These are phyloP conservation scores for Trematocara variabile DNA, from an alignment of 2,113 vertebrate genomes.

Conservation along the genomic window DNA sequence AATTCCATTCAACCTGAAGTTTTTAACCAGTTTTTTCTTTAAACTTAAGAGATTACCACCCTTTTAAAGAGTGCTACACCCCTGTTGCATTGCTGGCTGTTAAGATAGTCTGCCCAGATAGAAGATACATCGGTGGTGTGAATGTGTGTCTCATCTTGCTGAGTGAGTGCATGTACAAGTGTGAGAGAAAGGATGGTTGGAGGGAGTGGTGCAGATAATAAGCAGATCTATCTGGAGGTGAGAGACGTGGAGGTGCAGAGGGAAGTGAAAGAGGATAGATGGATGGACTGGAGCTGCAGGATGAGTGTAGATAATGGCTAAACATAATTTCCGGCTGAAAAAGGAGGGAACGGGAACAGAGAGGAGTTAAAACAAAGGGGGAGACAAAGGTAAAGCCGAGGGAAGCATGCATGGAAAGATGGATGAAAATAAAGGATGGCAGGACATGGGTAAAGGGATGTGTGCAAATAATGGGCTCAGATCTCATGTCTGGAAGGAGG, in stretches of 20 bases:
- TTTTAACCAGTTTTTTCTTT: background rate
- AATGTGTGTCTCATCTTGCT: constrained; percentile 25
- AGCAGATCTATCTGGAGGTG: constrained; percentile 55
- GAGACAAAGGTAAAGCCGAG: constrained; percentile 25
- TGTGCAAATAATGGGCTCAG: constrained; percentile 29
- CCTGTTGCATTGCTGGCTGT: background rate
- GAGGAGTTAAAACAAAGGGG: background rate
- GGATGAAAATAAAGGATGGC: constrained; percentile 1
- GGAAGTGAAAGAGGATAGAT: constrained; percentile 55
- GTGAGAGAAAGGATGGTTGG: constrained; percentile 30
- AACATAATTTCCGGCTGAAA: constrained; percentile 59
- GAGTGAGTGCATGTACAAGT: constrained; percentile 21
- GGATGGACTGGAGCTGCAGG: constrained; percentile 45
- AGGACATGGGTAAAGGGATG: background rate
- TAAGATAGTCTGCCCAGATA: constrained; percentile 5
- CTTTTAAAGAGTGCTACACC: background rate
- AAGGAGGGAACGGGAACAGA: constrained; percentile 25
- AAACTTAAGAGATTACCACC: background rate
- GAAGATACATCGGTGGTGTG: background rate
- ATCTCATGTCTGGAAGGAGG: constrained; percentile 27
- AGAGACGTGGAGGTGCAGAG: constrained; percentile 48
- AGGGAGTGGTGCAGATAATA: constrained; percentile 44
- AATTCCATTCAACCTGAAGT: background rate
- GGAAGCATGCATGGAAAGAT: background rate
- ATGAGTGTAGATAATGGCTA: constrained; percentile 64